phyloP scores from a whole-genome alignment of 2,888 invertebrate species.

The Dorcus hopei region DNA sequence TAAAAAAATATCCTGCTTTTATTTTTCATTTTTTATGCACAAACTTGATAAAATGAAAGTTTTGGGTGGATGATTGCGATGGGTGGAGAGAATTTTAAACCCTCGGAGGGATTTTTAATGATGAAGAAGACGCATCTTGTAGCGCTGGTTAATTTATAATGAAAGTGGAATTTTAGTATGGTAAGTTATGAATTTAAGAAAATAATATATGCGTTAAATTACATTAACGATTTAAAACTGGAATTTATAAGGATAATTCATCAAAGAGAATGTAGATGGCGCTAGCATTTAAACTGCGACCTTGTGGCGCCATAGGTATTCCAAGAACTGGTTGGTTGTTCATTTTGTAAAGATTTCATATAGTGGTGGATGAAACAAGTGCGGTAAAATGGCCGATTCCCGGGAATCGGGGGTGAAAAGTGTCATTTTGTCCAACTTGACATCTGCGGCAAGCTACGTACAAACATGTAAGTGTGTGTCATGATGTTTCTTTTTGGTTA shows the following conservation, averaged over 20 bases:
- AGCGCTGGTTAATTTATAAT: too few species aligned
- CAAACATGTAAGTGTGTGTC: slow-evolving; percentile 40
- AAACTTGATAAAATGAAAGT: too few species aligned
- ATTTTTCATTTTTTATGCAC: too few species aligned
- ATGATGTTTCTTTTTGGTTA: background rate
- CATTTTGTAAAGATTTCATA: slow-evolving; percentile 22
- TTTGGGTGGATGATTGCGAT: too few species aligned
- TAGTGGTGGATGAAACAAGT: slow-evolving; percentile 27
- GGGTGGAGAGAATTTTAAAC: too few species aligned
- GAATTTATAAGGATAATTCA: too few species aligned
- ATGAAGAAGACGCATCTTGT: too few species aligned
- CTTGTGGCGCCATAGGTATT: slow-evolving; percentile 19
- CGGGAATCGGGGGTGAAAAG: slow-evolving; percentile 37
- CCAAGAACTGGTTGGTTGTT: slow-evolving; percentile 21
- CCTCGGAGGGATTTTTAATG: too few species aligned
- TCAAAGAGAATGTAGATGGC: slow-evolving; percentile 8
- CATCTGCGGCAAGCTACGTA: slow-evolving; percentile 37
- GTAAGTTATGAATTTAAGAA: background rate
- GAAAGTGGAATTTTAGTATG: too few species aligned
- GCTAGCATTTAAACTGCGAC: slow-evolving; percentile 5
- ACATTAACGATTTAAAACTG: background rate
- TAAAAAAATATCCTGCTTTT: too few species aligned
- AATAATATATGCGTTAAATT: background rate
- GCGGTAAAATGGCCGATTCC: slow-evolving; percentile 35
- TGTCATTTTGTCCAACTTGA: slow-evolving; percentile 34